Evolutionary conservation across 1,140 invertebrate species (phyloP).

Genomic region (Aradophagus sp.): DNA sequence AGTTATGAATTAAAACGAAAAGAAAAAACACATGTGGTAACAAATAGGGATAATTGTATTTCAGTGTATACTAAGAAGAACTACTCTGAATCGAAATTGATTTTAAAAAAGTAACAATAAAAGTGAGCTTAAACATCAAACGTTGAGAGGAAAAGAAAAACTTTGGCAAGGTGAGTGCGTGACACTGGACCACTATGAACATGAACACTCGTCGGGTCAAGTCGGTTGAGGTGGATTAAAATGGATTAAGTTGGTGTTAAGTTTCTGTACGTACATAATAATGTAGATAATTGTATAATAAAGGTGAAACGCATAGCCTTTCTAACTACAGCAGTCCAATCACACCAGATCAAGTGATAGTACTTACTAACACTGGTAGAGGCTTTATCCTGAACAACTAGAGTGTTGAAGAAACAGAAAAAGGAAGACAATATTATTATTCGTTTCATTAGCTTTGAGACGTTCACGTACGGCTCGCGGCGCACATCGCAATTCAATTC

Average conservation of each 20-base stretch:
- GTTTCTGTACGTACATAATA: conserved; percentile 50
- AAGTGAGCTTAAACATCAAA: too few relatives aligned
- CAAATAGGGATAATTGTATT: too few relatives aligned
- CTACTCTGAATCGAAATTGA: too few relatives aligned
- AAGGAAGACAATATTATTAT: conserved; percentile 76
- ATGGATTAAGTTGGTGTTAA: conserved; percentile 33
- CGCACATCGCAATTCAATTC: conserved; percentile 19
- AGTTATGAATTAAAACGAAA: too few relatives aligned
- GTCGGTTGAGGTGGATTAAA: conserved; percentile 30
- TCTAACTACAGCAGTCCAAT: conserved; percentile 77
- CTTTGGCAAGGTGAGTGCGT: too few relatives aligned
- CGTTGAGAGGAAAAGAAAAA: too few relatives aligned
- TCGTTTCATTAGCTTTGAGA: conserved; percentile 60
- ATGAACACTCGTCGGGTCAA: conserved; percentile 36
- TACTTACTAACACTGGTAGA: conserved; percentile 97
- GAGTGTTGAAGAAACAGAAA: conserved; percentile 80
- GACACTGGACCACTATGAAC: conserved; percentile 29
- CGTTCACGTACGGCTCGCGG: conserved; percentile 34
- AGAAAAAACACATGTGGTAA: too few relatives aligned
- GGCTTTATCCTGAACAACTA: conserved; percentile 98
- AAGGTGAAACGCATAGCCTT: conserved; percentile 72
- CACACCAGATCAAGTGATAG: conserved; percentile 77
- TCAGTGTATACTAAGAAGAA: too few relatives aligned
- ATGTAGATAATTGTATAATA: conserved; percentile 54
- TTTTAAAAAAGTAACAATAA: too few relatives aligned